Evolutionary conservation across 1,140 invertebrate genomes (phyloP), one percentile per base, ranked within the genome.

Genomic region (Tribolium castaneum): DNA sequence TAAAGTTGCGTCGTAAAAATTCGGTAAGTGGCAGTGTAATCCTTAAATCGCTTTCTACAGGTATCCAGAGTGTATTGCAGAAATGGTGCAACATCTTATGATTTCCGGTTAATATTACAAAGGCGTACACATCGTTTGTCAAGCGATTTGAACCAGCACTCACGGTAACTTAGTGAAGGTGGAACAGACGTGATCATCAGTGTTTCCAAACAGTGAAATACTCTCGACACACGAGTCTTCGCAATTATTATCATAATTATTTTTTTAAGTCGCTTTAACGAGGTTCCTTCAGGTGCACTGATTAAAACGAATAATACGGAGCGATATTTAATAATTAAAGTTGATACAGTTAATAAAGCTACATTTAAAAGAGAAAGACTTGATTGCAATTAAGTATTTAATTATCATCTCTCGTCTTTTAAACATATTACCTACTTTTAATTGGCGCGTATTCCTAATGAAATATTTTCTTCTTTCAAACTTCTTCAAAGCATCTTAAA

Each of bases 71-170:
- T 62, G 56, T 25, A 62, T 6, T 62, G 56, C 34, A 34, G 56
- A 62, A 34, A 62, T 62, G 25, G n/a, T 62, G 56, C 56, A 62
- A 10, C 56, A 62, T 35, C 56, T 62, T 19, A 6, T n/a, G 25
- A 35, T 62, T 12, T 62, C 22, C n/a, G 56, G 56, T 62, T 62
- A 62, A 35, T 62, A 62, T 62, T 62, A 62, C 56, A 62, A 62
- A 62, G 56, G 56, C 34, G 56, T 62, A 62, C 56, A 62, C 25
- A 34, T 34, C 56, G 56, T 62, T 62, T 62, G 22, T 35, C 56
- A 62, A 62, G 34, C 56, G 22, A 3, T 62, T 62, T 62, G 56
- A 62, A 19, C 16, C 16, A 19, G 16, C 16, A 19, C 16, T 19
- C 16, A 19, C 16, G 16, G 1, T 19, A 14, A 30, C 56, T 62